Evolutionary conservation across 2,888 invertebrate species (phyloP).

Genomic region (Rugalucina vietnamica): DNA sequence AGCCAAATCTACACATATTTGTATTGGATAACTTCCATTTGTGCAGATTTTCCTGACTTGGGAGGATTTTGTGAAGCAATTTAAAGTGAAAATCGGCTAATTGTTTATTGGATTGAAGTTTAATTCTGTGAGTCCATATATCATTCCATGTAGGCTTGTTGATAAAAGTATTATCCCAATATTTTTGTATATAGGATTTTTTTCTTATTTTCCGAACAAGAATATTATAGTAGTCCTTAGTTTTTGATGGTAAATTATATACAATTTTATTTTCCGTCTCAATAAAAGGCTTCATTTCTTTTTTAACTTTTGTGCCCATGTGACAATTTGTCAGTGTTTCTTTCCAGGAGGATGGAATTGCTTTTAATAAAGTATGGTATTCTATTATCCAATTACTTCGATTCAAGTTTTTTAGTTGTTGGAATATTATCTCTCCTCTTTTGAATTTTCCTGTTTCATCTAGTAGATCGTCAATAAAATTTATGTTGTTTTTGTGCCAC

Average conservation of each 20-base stretch:
- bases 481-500: not conserved
- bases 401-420: not conserved
- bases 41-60: not conserved
- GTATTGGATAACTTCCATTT: not conserved
- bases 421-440: not conserved
- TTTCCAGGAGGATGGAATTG: not conserved
- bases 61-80: not conserved
- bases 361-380: not conserved
- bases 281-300: not conserved
- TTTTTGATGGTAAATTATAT: not conserved
- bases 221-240: not conserved
- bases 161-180: not conserved
- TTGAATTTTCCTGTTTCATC: not conserved
- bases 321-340: not conserved
- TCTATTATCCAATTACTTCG: not conserved
- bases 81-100: not conserved
- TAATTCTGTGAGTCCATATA: not conserved
- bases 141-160: not conserved
- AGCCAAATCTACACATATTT: constrained; percentile 1
- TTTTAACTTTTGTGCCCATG: not conserved
- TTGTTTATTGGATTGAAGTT: not conserved
- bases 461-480: not conserved
- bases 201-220: not conserved
- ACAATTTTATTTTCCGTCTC: not conserved
- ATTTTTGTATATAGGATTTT: not conserved